Base-by-base conservation (phyloP, 1,140 invertebrate species). In the Cherax quadricarinatus region DNA sequence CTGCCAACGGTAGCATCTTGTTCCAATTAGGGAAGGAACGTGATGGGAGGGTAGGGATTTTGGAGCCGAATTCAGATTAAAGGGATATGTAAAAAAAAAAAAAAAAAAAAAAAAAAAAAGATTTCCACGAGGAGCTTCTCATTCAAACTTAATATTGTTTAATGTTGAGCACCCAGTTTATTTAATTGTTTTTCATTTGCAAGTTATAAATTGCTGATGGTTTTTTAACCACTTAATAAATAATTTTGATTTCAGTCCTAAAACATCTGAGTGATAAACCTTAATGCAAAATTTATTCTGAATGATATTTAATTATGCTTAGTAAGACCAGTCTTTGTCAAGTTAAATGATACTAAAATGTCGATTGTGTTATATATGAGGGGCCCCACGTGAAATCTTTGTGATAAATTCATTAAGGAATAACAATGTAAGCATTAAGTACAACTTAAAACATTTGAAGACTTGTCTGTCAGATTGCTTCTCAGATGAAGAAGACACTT, bases 1-100 rank as follows among this genome's bases (percentile, higher is more conserved):
- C 84, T 86, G 89, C 70, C 90, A 91, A 60, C 89, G 90, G 84
- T 91, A 91, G 84, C 90, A 91, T 91, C 82, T 91, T 81, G 83
- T 91, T 86, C 87, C 79, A 80, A 82, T 91, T 86, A 66, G 89
- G 84, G 73, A 80, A 79, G 89, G 41, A 78, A 83, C 49, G 86
- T 49, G 78, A 70, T n/a, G 88, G 79, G 81, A 41, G 88, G 88
- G 87, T 80, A n/a, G 41, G 62, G 70, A 30, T 75, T 75, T 70
- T 75, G 70, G 70, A 75, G 70, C 70, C 30, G n/a, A 75, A 5
- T 14, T 48, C 57, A 83, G 81, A 57, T 57, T 83, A 16, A 83
- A 24, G 51, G 81, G 81, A 83, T 57, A 57, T 60, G 24, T 30
- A 14, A 21, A 16, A 60, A 83, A 53, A 7, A 6, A 41, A 41